Base-by-base conservation (phyloP, 2,888 invertebrate genomes). In the Blastobasis adustella region DNA sequence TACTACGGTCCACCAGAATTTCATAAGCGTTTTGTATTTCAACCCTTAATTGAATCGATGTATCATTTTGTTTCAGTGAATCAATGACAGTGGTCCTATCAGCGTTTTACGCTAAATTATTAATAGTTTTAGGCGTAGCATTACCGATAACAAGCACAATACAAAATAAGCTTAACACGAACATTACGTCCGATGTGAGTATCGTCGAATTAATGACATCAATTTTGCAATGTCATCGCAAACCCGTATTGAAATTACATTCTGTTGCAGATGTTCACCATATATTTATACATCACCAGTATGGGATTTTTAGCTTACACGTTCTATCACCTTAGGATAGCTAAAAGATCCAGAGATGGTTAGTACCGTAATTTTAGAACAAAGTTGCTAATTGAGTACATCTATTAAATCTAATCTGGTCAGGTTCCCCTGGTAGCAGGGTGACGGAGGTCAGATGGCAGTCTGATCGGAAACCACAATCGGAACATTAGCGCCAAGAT, bases 261-360 rank as follows among this genome's bases (percentile, higher is more conserved):
- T 74, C 63, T 76, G 52, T 76, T 54, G 38, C 77, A 94, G 90
- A 90, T 92, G 10, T 94, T 93, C 72, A 93, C 94, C 66, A 88
- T 94, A 66, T 94, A 94, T 71, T 88, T 94, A 52, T 94, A 94
- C 72, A 79, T 92, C 54, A 91, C 91, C 49, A 93, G 93, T 65
- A 93, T 94, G 89, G 62, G 90, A 9, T 94, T 94, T 71, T 87
- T 94, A 52, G 88, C 91, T 49, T 93, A 93, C 73, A 93, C 93
- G 61, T 94, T 93, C 73, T 90, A 90, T 59, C 90, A 91, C 57
- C 86, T 91, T 54, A 79, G 85, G 45, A 75, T 81, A 57, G 79
- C 82, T 37, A 87, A 77, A 63, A 71, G 42, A 42, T 42, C 9
- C 69, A 54, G 67, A 73, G 73, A 81, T 55, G 78, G 87, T 87